Conservation (phyloP, 1,140 invertebrate species). For the Wasmannia auropunctata region DNA sequence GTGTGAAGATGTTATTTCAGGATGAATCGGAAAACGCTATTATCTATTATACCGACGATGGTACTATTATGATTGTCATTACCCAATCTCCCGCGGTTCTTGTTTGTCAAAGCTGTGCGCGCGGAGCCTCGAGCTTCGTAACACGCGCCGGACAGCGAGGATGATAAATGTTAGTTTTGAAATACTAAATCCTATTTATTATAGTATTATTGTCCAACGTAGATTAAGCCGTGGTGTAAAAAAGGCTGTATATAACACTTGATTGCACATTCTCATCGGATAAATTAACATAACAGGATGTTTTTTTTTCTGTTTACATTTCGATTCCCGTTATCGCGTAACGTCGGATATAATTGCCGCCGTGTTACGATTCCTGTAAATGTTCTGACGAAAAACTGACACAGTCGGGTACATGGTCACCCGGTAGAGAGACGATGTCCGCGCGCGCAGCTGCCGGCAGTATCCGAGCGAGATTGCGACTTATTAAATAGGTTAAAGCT, state of each 20-base stretch:
- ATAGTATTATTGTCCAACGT: not conserved
- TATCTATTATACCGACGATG: constrained; percentile 28
- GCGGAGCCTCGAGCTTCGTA: not conserved
- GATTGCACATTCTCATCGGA: not conserved
- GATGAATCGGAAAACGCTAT: constrained; percentile 7
- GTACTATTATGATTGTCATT: not conserved
- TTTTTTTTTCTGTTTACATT: not conserved
- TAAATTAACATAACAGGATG: not conserved
- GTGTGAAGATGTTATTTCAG: constrained; percentile 26
- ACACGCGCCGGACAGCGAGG: no score
- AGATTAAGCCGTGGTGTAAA: not conserved
- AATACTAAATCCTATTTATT: not conserved
- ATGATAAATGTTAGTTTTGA: not conserved
- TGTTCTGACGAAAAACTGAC: no score
- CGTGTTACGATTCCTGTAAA: not conserved
- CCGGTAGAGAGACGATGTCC: constrained; percentile 45
- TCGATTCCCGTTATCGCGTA: not conserved
- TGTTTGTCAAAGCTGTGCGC: not conserved
- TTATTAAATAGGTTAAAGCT: constrained; percentile 84
- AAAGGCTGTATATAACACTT: not conserved
- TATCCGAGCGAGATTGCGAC: constrained; percentile 75
- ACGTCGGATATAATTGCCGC: not conserved
- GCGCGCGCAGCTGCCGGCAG: constrained; percentile 45
- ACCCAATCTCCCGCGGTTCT: constrained; percentile 16
- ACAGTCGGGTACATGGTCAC: constrained; percentile 10